Conservation (phyloP, 2,113 vertebrate species). For the Xiphophorus hellerii region DNA sequence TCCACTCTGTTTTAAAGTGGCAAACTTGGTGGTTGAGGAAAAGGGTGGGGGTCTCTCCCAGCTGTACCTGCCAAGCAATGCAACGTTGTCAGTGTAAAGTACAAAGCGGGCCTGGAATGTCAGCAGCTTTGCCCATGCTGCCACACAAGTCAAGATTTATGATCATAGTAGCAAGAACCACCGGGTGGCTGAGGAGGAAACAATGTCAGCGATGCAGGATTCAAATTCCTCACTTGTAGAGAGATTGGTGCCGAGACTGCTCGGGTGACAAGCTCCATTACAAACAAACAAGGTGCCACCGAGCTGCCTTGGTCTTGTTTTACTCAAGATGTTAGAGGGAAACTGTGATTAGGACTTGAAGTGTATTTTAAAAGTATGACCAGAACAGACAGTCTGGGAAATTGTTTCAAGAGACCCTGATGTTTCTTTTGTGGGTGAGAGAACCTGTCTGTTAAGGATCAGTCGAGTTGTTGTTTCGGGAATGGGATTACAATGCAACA, state of each 20-base stretch:
- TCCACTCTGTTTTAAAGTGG: not conserved
- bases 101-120: constrained; percentile 25
- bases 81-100: constrained; percentile 28
- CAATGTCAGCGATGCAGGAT: constrained; percentile 37
- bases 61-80: constrained; percentile 40
- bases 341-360: not conserved
- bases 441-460: not conserved
- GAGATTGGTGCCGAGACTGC: constrained; percentile 13
- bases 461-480: not conserved
- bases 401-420: no score
- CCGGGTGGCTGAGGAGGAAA: constrained; percentile 24
- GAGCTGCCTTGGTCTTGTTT: not conserved
- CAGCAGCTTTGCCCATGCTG: constrained; percentile 33
- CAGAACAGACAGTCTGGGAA: not conserved
- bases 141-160: constrained; percentile 52
- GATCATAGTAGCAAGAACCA: constrained; percentile 30
- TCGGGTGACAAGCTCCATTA: constrained; percentile 10
- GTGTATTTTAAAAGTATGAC: not conserved
- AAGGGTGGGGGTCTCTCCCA: not conserved
- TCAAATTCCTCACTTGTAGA: constrained; percentile 15
- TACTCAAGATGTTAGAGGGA: constrained; percentile 8
- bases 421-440: not conserved
- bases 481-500: not conserved
- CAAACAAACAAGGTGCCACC: not conserved
- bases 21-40: not conserved